phyloP scores from a whole-genome alignment of 2,113 vertebrate species.

The Lophotis ruficrista region DNA sequence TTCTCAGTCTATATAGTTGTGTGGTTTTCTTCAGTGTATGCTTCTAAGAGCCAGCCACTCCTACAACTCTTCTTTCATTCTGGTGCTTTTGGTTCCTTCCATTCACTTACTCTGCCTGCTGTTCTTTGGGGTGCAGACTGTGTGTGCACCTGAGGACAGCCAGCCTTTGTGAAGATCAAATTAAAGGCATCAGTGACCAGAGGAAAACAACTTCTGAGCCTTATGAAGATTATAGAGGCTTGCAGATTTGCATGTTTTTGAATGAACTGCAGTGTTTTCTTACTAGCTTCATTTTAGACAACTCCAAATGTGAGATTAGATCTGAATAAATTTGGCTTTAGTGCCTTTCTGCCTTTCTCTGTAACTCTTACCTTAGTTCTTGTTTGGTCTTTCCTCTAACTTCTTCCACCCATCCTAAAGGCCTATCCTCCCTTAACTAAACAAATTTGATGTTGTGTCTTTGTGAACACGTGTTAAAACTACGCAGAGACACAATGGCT shows the following conservation, averaged over 20 bases:
- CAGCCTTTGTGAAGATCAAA: neutral
- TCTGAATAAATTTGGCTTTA: neutral
- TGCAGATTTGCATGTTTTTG: neutral
- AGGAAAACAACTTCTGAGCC: conserved; percentile 2
- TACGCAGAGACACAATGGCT: neutral
- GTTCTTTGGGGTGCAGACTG: neutral
- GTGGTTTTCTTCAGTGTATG: neutral
- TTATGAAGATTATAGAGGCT: neutral
- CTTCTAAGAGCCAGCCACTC: neutral
- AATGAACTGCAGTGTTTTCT: neutral
- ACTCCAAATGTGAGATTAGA: neutral
- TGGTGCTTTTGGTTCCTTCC: neutral
- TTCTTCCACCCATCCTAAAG: neutral
- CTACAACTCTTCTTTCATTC: neutral
- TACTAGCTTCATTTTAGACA: neutral
- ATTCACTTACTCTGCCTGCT: neutral
- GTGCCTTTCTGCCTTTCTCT: neutral
- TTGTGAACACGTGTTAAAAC: neutral
- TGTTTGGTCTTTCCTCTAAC: neutral
- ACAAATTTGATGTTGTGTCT: neutral
- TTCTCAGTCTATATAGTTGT: neutral
- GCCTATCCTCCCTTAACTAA: neutral
- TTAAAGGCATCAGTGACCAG: neutral
- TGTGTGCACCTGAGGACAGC: neutral
- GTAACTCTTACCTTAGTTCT: neutral